These are phyloP conservation scores for Melieria picta DNA, from an alignment of 2,888 invertebrate genomes.

Conservation along the genomic window DNA sequence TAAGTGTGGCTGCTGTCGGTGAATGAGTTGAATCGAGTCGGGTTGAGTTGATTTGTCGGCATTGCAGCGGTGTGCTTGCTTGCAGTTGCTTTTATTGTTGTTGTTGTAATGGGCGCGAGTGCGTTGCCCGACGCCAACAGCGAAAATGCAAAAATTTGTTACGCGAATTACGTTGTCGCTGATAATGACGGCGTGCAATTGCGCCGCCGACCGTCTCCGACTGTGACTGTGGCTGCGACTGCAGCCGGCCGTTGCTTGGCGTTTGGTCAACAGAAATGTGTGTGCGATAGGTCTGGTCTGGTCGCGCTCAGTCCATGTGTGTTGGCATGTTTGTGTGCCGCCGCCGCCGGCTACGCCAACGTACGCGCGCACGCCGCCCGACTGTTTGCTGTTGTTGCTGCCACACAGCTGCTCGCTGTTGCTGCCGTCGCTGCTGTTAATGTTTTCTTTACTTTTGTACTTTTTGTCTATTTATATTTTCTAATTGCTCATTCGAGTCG, in stretches of 20 bases:
- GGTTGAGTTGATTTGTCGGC: conserved; percentile 7
- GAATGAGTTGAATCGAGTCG: conserved; percentile 15
- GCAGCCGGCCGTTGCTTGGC: conserved; percentile 25
- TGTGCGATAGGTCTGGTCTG: conserved; percentile 46
- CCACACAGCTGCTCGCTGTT: conserved; percentile 3
- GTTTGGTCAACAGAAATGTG: conserved; percentile 45
- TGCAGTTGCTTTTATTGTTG: conserved; percentile 18
- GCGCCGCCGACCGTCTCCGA: conserved; percentile 22
- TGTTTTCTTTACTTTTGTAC: background rate
- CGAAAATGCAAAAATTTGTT: conserved; percentile 37
- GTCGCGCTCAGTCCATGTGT: background rate
- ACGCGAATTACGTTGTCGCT: conserved; percentile 41
- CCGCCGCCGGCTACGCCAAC: background rate
- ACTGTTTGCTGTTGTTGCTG: background rate
- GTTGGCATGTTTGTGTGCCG: background rate
- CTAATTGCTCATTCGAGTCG: conserved; percentile 37
- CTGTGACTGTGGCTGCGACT: conserved; percentile 14
- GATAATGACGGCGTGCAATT: conserved; percentile 27
- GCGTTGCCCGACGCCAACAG: conserved; percentile 29
- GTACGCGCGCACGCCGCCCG: too few relatives aligned
- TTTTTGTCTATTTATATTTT: conserved; percentile 13
- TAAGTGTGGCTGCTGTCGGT: conserved; percentile 4
- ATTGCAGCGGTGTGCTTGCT: conserved; percentile 1
- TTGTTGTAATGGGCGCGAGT: conserved; percentile 2
- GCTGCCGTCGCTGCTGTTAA: conserved; percentile 26